These are phyloP conservation scores for Dryocosmus kuriphilus DNA, from an alignment of 2,888 invertebrate species.

Conservation along the genomic window DNA sequence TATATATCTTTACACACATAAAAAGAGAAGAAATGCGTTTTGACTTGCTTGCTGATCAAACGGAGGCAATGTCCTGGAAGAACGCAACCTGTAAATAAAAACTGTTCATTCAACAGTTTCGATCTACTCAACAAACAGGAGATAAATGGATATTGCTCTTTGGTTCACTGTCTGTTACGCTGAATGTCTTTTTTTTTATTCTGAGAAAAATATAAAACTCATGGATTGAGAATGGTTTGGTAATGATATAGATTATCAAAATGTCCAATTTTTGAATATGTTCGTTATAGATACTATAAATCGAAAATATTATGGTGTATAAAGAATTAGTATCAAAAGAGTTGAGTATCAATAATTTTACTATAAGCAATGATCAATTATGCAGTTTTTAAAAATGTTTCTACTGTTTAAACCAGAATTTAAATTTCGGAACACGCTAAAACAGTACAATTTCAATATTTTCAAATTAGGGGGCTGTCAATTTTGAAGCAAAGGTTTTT, in stretches of 20 bases:
- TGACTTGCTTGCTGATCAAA: slow-evolving; percentile 38
- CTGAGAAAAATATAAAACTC: slow-evolving; percentile 23
- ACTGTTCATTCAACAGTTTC: slow-evolving; percentile 34
- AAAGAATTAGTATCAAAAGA: background rate
- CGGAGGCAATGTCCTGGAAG: slow-evolving; percentile 53
- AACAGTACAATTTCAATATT: too few relatives aligned
- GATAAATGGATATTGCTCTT: slow-evolving; percentile 63
- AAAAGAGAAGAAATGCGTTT: slow-evolving; percentile 40
- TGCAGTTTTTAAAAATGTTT: too few relatives aligned
- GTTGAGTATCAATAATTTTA: background rate
- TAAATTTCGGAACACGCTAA: too few relatives aligned
- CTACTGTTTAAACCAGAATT: too few relatives aligned
- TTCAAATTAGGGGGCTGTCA: too few relatives aligned
- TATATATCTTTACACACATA: slow-evolving; percentile 43
- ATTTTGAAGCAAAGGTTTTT: too few relatives aligned
- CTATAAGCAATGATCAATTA: too few relatives aligned
- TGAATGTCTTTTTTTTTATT: slow-evolving; percentile 37
- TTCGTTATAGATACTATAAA: background rate
- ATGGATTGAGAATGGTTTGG: slow-evolving; percentile 16
- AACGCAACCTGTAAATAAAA: slow-evolving; percentile 50
- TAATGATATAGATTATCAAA: slow-evolving; percentile 10
- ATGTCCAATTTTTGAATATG: background rate
- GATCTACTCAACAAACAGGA: slow-evolving; percentile 60
- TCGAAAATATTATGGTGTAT: background rate
- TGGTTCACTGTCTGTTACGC: slow-evolving; percentile 16